Base-by-base conservation (phyloP, 2,888 invertebrate genomes). In the Brachypalpus laphriformis region DNA sequence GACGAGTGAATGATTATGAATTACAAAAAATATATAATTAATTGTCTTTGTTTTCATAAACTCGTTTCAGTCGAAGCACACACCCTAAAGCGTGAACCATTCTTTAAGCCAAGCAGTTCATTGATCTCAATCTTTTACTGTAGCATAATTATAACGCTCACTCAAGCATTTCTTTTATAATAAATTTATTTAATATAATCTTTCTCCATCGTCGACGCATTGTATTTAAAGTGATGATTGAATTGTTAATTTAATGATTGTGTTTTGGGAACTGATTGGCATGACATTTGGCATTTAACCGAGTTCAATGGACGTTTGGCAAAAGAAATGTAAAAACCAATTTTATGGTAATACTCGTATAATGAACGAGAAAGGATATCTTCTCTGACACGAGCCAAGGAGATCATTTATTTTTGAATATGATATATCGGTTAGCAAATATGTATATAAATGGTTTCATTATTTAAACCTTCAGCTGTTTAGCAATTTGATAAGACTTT, bases 211-310 rank as follows among this genome's bases (percentile, higher is more conserved):
- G 45, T 9, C 25, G 51, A 51, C 25, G 59, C 59, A 71, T 59
- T 71, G 25, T 51, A 49, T 54, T 74, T 54, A n/a, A 37, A 16
- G 11, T 25, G 34, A 51, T 65, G 63, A 25, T 74, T 56, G 74
- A 65, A 75, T 75, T 75, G 56, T 14, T 34, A 56, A 56, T 74
- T 74, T 74, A 14, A 54, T 74, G 74, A 45, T n/a, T 51, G 28
- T 7, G 34, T 47, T 54, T 31, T 31, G 18, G 14, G 11, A 25
- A n/a, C 18, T 20, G 31, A 56, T 56, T 8, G 14, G 9, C 0
- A 7, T 51, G 61, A 42, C 42, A 61, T 70, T 37, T 22, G 31
- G 18, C 45, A 70, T 56, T 28, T 18, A 40, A n/a, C 7, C 9
- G 51, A 49, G 59, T 72, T 61, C 40, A 59, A 49, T 59, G 49